Evolutionary conservation across 2,797 vertebrate genomes (phyloP), one percentile per base, ranked within the genome.

Genomic region (Ibycter americanus): DNA sequence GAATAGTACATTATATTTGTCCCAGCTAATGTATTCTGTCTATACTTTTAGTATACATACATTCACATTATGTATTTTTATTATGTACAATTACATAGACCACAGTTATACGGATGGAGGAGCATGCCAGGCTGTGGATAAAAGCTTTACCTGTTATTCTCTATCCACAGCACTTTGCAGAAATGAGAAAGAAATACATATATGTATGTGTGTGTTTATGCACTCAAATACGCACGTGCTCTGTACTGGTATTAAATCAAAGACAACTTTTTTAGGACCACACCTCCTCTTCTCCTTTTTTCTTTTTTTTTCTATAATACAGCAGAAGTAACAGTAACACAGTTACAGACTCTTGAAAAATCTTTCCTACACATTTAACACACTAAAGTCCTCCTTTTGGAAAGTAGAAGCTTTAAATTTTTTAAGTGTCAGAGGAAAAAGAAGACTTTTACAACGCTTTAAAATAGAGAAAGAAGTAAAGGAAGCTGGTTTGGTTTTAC

Each of bases 101-200:
- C 7, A 13, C 7, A 34, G 8, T 18, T 62, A n/a, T 10, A 65
- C 0, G 1, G 19, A 65, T 0, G 1, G 19, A 66, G 42, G 79
- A 89, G 2, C 4, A 15, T 49, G 6, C 2, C 8, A 73, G 55
- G 15, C 10, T 54, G n/a, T 4, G 7, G 19, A n/a, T 23, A 63
- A 78, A 76, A 61, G 8, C 7, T 40, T 72, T 67, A 42, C 21
- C 18, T 40, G 2, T 22, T 81, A 44, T 72, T 70, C 12, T 59
- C 3, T 73, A 27, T 25, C 21, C 20, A 22, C 9, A 62, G 11
- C 5, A n/a, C 12, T 68, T 66, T 56, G 8, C 6, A 80, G 38
- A 22, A 34, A 79, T 6, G 18, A 87, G 18, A 86, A 73, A 42
- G 6, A 76, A 59, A 74, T 20, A 20, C 8, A 11, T 55, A 10